A percentile compares a stretch with the other conserved stretches of the same genome.
Evolutionary conservation across 1,140 invertebrate species (phyloP).

Genomic region (Sinella curviseta): DNA sequence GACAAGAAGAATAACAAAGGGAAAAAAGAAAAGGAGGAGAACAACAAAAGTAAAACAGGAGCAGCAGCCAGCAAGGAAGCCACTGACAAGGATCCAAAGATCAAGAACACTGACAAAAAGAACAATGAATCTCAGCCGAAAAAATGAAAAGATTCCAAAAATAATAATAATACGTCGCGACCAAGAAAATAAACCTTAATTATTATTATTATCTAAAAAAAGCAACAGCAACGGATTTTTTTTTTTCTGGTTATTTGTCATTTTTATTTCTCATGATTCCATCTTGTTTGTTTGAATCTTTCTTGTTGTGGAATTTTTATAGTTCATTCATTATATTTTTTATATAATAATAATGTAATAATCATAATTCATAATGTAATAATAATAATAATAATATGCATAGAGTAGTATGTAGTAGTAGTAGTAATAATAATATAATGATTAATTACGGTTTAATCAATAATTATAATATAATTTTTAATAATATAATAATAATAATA

Average conservation of each 20-base stretch:
- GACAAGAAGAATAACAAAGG: constrained; percentile 26
- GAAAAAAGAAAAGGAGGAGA: constrained; percentile 12
- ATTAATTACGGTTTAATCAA: no score
- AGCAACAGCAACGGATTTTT: no score
- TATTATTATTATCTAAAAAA: no score
- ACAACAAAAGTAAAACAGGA: constrained; percentile 8
- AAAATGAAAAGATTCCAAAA: constrained; percentile 28
- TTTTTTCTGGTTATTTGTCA: constrained; percentile 23
- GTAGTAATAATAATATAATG: no score
- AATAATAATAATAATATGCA: no score
- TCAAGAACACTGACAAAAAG: neutral
- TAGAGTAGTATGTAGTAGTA: no score
- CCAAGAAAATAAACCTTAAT: constrained; percentile 25
- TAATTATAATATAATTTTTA: no score
- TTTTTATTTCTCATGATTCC: constrained; percentile 25
- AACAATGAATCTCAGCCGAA: constrained; percentile 7
- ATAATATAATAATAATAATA: no score
- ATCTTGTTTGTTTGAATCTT: constrained; percentile 9
- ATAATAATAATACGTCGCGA: no score
- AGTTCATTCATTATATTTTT: neutral
- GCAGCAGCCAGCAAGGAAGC: constrained; percentile 19
- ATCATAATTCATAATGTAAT: neutral
- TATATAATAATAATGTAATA: neutral
- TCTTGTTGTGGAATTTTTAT: constrained; percentile 1
- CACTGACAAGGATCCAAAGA: no score